These are phyloP conservation scores for Chelmon rostratus DNA, from an alignment of 2,797 vertebrate genomes.

Conservation along the genomic window DNA sequence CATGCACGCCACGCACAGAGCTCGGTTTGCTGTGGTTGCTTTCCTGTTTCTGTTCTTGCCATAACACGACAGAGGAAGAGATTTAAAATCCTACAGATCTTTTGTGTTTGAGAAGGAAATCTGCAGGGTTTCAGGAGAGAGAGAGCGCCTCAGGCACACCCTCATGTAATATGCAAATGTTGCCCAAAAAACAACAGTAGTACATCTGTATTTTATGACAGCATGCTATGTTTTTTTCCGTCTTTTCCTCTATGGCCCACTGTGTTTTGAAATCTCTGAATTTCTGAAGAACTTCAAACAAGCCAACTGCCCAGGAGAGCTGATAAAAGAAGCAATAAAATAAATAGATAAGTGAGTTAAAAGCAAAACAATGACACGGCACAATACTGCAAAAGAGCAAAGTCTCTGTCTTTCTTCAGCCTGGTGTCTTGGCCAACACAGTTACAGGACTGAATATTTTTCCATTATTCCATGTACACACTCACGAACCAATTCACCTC, in stretches of 20 bases:
- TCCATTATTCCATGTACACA: not conserved
- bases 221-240: not conserved
- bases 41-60: not conserved
- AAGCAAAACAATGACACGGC: constrained; percentile 4
- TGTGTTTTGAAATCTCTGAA: constrained; percentile 28
- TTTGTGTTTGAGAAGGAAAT: constrained; percentile 19
- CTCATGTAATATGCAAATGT: constrained; percentile 36
- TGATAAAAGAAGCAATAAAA: not conserved
- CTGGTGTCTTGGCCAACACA: too few relatives aligned
- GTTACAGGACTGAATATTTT: not conserved
- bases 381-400: not conserved
- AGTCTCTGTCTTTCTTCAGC: not conserved
- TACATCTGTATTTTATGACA: constrained; percentile 44
- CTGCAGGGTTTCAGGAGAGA: not conserved
- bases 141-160: constrained; percentile 5
- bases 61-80: constrained; percentile 8
- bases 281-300: constrained; percentile 26
- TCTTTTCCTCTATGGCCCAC: not conserved
- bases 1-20: not conserved
- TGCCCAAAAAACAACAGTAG: constrained; percentile 10
- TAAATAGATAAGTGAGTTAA: not conserved
- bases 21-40: not conserved
- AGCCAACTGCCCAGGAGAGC: constrained; percentile 6
- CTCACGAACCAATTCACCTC: not conserved
- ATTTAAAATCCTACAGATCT: constrained; percentile 1